Conservation (phyloP, 2,888 invertebrate species). For the Oxycera nigricornis region DNA sequence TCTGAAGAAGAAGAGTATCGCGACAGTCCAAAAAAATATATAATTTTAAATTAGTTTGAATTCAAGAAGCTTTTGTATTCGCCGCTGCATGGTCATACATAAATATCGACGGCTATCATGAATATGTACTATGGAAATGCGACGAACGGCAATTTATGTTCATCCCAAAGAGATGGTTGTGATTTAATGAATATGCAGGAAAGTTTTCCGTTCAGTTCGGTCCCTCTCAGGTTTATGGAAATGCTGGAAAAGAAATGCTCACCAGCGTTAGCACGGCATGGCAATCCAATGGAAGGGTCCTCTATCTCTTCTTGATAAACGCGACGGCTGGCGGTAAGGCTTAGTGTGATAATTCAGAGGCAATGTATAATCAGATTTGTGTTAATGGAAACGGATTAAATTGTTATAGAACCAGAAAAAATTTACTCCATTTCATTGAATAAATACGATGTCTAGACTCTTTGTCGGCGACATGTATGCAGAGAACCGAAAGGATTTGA, state of each 20-base stretch:
- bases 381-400: constrained; percentile 30
- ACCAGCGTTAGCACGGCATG: no score
- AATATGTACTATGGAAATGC: constrained; percentile 28
- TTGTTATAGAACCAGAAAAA: not conserved
- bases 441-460: not conserved
- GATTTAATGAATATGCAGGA: constrained; percentile 1
- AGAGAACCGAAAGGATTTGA: no score
- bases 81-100: not conserved
- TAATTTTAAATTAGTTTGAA: constrained; percentile 31
- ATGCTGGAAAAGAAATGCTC: no score
- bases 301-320: not conserved
- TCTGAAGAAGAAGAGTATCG: constrained; percentile 5
- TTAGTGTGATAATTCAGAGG: constrained; percentile 2
- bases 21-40: not conserved
- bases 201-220: not conserved
- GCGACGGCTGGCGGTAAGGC: not conserved
- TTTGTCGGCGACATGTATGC: no score
- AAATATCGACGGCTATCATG: not conserved
- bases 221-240: no score
- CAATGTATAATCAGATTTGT: constrained; percentile 30
- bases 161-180: constrained; percentile 9
- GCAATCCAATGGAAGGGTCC: no score
- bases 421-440: not conserved
- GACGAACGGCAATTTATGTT: constrained; percentile 21
- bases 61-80: constrained; percentile 25